Evolutionary conservation across 2,888 invertebrate species (phyloP), one percentile per base, ranked within the genome.

Genomic region (Molanna angustata): DNA sequence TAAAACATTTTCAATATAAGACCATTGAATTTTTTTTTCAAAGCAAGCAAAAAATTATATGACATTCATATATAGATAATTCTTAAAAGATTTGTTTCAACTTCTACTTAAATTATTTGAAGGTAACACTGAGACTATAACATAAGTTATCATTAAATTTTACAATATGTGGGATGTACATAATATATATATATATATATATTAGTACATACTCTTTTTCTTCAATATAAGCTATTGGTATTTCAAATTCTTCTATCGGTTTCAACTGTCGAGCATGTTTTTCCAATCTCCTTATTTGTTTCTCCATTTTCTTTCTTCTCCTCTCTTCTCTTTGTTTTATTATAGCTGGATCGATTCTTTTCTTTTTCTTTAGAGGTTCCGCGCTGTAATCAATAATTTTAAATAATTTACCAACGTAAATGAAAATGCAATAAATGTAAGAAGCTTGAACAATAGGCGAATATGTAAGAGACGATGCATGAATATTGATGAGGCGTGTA

Each of bases 321-420:
- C 92, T 82, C 0, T 91, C 90, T 66, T 94, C 93, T 62, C 93
- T 80, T 13, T 85, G 85, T 67, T 85, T 87, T 0, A 93, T 61
- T 21, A 96, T 72, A 3, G 81, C 81, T 2, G 94, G 93, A 71
- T 96, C 94, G 1, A 92, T 47, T 65, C 82, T 86, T 67, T 86
- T 94, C 71, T 92, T 95, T 69, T 90, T 95, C 68, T 93, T 95
- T 66, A 95, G 67, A 2, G 95, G 95, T 68, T 94, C 93, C 3
- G 85, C 94, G 67, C 88, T 88, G 63, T 74, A 72, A 54, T n/a
- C n/a, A n/a, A n/a, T n/a, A n/a, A n/a, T n/a, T n/a, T n/a, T n/a
- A n/a, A n/a, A 39, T 37, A 37, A 40, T 18, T n/a, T 17, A 4
- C n/a, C n/a, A n/a, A n/a, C n/a, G n/a, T 40, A 40, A 17, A 3